Base-by-base conservation (phyloP, 2,888 invertebrate species). In the Drosophila siamana region DNA sequence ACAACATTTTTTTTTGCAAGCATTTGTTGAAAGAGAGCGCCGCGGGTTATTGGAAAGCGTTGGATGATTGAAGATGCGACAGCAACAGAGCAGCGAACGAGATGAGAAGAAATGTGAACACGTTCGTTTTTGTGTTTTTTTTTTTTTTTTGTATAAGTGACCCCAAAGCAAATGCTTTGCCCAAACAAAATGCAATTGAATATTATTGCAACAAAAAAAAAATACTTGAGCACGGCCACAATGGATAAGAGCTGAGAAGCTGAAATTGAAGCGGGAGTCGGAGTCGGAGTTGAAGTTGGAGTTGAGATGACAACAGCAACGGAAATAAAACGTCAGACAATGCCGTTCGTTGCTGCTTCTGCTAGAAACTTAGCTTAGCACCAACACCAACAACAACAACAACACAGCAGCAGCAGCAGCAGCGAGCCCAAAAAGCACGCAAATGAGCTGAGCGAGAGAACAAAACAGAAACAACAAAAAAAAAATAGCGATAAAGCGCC, bases 171-270 rank as follows among this genome's bases (percentile, higher is more conserved):
- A 65, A 69, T 51, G 40, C n/a, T 33, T 33, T 33, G 33, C 43
- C 38, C 55, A 69, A 71, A 51, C 63, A 59, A 80, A 70, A 80
- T 78, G 85, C 74, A 84, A 74, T 78, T 74, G 70, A 74, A 64
- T 71, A 68, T 63, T 72, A 78, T 69, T 65, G 78, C 69, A 84
- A 65, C 64, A 41, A 72, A 38, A 72, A 47, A 78, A 19, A 19
- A 19, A 19, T 19, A 68, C 85, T 80, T 80, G 72, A 80, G 78
- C 85, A 80, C 85, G 85, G 85, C 40, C 69, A 62, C 72, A 66
- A 62, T 47, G 67, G 48, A 69, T 55, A 57, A 71, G 67, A 66
- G 62, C 46, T 55, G 55, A 8, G 55, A 8, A 47, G 43, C 40
- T 51, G 46, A 57, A 43, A 28, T 56, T 52, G 40, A 50, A 48